phyloP scores from a whole-genome alignment of 2,888 invertebrate genomes.

The Hirtodrosophila cameraria region DNA sequence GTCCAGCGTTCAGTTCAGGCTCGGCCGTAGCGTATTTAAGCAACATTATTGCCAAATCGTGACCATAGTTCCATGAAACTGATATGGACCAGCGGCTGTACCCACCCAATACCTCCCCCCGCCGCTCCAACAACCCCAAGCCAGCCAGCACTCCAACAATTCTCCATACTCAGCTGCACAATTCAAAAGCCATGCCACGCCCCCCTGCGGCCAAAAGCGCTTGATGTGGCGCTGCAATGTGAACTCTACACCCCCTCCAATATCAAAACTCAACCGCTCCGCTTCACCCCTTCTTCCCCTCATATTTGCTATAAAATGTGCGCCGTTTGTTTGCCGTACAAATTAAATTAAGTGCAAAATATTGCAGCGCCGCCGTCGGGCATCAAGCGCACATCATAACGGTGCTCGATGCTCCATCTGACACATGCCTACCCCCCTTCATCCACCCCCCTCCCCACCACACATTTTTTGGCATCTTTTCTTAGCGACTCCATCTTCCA shows the following conservation, averaged over 20 bases:
- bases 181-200: slow-evolving; percentile 37
- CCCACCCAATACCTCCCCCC: slow-evolving; percentile 19
- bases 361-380: slow-evolving; percentile 53
- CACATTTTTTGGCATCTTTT: slow-evolving; percentile 9
- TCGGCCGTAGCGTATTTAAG: slow-evolving; percentile 74
- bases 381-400: slow-evolving; percentile 73
- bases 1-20: neutral
- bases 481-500: slow-evolving; percentile 32
- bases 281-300: too few relatives aligned
- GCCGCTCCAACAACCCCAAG: neutral
- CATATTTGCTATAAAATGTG: slow-evolving; percentile 41
- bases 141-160: slow-evolving; percentile 32
- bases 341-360: slow-evolving; percentile 80
- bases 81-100: slow-evolving; percentile 76
- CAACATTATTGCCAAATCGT: slow-evolving; percentile 84
- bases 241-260: neutral
- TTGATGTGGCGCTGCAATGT: slow-evolving; percentile 65
- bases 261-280: too few relatives aligned
- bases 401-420: slow-evolving; percentile 55
- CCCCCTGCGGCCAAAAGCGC: slow-evolving; percentile 50
- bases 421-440: slow-evolving; percentile 36
- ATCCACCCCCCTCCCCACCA: neutral
- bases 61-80: slow-evolving; percentile 84
- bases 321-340: slow-evolving; percentile 72
- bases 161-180: slow-evolving; percentile 37